phyloP scores from a whole-genome alignment of 2,888 invertebrate genomes.

The Pyralis farinalis region DNA sequence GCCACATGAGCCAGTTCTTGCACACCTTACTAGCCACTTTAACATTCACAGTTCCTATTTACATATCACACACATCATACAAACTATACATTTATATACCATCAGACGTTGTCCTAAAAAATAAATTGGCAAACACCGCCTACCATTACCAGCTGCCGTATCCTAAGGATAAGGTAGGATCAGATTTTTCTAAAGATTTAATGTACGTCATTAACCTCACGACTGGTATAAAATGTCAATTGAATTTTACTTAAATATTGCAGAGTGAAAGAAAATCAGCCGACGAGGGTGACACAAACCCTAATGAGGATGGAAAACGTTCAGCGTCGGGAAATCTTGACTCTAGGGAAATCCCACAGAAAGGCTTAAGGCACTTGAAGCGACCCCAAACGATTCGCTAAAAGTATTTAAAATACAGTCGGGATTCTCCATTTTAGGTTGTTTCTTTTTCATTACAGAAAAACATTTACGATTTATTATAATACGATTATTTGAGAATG shows the following conservation, averaged over 20 bases:
- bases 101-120: no score
- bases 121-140: no score
- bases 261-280: conserved; percentile 12
- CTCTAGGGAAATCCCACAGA: conserved; percentile 37
- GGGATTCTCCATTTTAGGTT: not conserved
- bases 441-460: no score
- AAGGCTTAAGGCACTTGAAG: conserved; percentile 31
- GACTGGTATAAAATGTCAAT: not conserved
- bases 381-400: conserved; percentile 16
- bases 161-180: no score
- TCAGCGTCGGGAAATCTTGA: conserved; percentile 29
- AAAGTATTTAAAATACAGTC: not conserved
- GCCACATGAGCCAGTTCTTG: no score
- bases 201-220: not conserved
- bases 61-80: no score
- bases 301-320: conserved; percentile 41
- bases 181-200: not conserved
- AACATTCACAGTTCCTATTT: no score
- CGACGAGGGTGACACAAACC: conserved; percentile 30
- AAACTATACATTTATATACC: no score
- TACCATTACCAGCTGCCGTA: no score
- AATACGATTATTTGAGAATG: not conserved
- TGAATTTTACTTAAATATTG: not conserved
- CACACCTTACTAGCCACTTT: no score
- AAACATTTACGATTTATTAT: not conserved